Evolutionary conservation across 2,113 vertebrate species (phyloP), one percentile per base, ranked within the genome.

Genomic region (Meles meles): DNA sequence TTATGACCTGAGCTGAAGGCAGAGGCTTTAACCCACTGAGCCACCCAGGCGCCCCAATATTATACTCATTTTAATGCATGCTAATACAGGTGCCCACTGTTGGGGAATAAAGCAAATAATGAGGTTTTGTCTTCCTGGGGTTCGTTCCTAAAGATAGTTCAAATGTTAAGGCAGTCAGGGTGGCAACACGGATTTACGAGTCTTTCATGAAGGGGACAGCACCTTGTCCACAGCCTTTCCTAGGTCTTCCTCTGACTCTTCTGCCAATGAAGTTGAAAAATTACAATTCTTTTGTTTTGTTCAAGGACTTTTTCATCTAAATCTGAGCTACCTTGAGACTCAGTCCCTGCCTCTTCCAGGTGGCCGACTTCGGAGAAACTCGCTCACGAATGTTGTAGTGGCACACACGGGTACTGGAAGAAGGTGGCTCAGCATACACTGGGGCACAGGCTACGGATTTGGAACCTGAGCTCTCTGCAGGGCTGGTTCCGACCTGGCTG

Each of bases 261-360:
- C 71, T 83, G 63, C 18, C 44, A 21, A 8, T 1, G 39, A 18
- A 8, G 23, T 67, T 21, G 10, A 77, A 29, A 14, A 29, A 77
- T 44, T 31, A 27, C 0, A 23, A 0, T 27, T 23, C 23, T n/a
- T 69, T 14, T 17, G 27, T 55, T 31, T 71, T 23, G 12, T 39
- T 59, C 31, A 12, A 57, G 6, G 37, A 10, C 55, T 55, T 63
- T 44, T 47, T 31, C 25, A 31, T 34, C 10, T 84, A 15, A 31
- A 8, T 31, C 72, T 67, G 27, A 94, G 27, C 71, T 29, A 13
- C 34, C 34, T 76, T n/a, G 25, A 4, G n/a, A 80, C 31, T 4
- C 2, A 47, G n/a, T 13, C 3, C 27, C 13, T 1, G 0, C 6
- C 34, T 17, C 20, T 20, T 34, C 27, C 47, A 39, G 39, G 39